Evolutionary conservation across 2,797 vertebrate genomes (phyloP).

Genomic region (Spea hammondii): DNA sequence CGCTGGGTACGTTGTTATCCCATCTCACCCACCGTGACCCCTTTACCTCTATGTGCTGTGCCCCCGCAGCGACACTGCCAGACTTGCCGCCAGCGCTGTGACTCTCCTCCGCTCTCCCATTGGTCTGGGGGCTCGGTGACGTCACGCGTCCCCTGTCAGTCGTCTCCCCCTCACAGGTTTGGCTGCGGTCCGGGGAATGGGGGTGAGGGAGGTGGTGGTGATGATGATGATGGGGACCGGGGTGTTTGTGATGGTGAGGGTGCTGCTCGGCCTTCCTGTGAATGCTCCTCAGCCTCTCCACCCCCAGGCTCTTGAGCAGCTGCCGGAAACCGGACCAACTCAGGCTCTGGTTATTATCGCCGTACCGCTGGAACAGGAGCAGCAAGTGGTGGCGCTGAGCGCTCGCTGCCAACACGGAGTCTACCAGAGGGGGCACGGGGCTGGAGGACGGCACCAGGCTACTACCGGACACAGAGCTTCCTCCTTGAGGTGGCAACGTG

Average conservation of each 20-base stretch:
- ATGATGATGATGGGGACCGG: conserved; percentile 50
- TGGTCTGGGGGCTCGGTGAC: conserved; percentile 57
- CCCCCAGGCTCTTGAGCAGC: conserved; percentile 79
- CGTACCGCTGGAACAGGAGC: conserved; percentile 86
- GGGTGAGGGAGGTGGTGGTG: conserved; percentile 57
- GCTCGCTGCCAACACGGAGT: conserved; percentile 69
- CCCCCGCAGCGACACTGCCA: conserved; percentile 50
- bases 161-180: conserved; percentile 55
- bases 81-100: conserved; percentile 51
- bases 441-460: conserved; percentile 45
- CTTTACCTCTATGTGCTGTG: conserved; percentile 5
- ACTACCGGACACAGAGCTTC: neutral
- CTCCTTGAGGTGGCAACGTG: conserved; percentile 57
- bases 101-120: conserved; percentile 47
- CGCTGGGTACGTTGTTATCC: neutral
- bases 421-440: conserved; percentile 63
- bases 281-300: conserved; percentile 76
- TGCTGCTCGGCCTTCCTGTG: conserved; percentile 55
- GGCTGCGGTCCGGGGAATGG: conserved; percentile 57
- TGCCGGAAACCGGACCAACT: conserved; percentile 81
- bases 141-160: conserved; percentile 56
- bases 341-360: conserved; percentile 84
- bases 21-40: neutral
- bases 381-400: conserved; percentile 79
- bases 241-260: conserved; percentile 41